Percentiles rank a stretch among this genome's conserved stretches.
These are phyloP conservation scores for Micropoecilia bifurca DNA, from an alignment of 2,797 vertebrate species.

Conservation along the genomic window DNA sequence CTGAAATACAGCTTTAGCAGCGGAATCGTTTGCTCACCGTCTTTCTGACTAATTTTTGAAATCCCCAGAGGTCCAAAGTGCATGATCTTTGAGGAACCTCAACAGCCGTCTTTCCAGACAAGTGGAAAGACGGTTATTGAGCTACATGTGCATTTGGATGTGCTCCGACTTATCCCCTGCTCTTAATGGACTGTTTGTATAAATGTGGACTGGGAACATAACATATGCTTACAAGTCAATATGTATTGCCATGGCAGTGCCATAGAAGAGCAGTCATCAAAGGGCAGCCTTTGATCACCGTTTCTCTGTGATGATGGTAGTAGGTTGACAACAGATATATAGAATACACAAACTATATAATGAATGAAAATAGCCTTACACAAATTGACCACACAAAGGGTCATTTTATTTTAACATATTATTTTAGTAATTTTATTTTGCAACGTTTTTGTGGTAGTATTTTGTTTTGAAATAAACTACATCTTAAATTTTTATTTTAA, in stretches of 20 bases:
- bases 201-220: slow-evolving; percentile 1
- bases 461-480: not conserved
- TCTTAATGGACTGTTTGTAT: slow-evolving; percentile 2
- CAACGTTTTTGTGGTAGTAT: not conserved
- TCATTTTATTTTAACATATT: not conserved
- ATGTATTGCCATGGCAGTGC: not conserved
- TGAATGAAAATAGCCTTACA: not conserved
- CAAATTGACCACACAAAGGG: not conserved
- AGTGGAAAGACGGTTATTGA: not conserved
- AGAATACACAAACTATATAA: not conserved
- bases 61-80: slow-evolving; percentile 15
- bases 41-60: slow-evolving; percentile 33
- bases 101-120: not conserved
- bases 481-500: not conserved
- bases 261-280: slow-evolving; percentile 12
- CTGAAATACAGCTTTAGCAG: not conserved
- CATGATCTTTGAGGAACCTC: slow-evolving; percentile 34
- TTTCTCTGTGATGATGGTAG: slow-evolving; percentile 1
- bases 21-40: slow-evolving; percentile 43
- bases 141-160: slow-evolving; percentile 1
- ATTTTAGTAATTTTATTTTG: no score
- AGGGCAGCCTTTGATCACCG: not conserved
- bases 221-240: slow-evolving; percentile 19
- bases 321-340: not conserved
- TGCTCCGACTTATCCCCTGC: not conserved